Base-by-base conservation (phyloP, 1,140 invertebrate genomes). In the Ceratina calcarata region DNA sequence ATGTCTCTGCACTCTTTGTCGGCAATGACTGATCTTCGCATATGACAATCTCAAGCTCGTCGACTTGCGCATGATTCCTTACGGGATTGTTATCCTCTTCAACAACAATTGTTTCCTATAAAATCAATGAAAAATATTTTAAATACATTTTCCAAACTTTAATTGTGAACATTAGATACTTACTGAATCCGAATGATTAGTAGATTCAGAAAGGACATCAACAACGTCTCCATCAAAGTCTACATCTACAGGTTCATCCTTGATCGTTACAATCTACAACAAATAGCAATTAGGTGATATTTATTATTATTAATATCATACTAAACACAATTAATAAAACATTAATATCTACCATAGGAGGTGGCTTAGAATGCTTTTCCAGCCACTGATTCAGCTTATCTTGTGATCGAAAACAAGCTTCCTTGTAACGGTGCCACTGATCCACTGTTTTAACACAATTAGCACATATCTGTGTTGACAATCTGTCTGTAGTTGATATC, bases 381-480 rank as follows among this genome's bases (percentile, higher is more conserved):
- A 93, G 65, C 92, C 93, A 94, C 82, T 90, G 82, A 32, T 90
- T 87, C 6, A 93, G 78, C 58, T 92, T 93, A 3, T 91, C 88
- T 68, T 94, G 93, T 0, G 93, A 92, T 15, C 83, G 84, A 20
- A 92, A 83, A 79, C 93, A 93, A 0, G 82, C 76, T 80, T 92
- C 90, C 73, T 91, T 93, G 78, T 93, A 94, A 3, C 73, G 80
- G 69, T 93, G 88, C 93, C 93, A 94, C 65, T 89, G 88, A 74
- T 93, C 93, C 8, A 94, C 88, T 79, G 88, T 92, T 69, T 81
- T 86, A 3, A 91, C 70, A 78, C 93, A 94, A 13, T 83, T 78
- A 6, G 79, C 72, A 76, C 93, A 94, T 82, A 94, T 93, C n/a
- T 90, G 65, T 0, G 89, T 93, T 0, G 93, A 90, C 27, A 94